Evolutionary conservation across 1,140 invertebrate genomes (phyloP), one percentile per base, ranked within the genome.

Genomic region (Hylaeus anthracinus): DNA sequence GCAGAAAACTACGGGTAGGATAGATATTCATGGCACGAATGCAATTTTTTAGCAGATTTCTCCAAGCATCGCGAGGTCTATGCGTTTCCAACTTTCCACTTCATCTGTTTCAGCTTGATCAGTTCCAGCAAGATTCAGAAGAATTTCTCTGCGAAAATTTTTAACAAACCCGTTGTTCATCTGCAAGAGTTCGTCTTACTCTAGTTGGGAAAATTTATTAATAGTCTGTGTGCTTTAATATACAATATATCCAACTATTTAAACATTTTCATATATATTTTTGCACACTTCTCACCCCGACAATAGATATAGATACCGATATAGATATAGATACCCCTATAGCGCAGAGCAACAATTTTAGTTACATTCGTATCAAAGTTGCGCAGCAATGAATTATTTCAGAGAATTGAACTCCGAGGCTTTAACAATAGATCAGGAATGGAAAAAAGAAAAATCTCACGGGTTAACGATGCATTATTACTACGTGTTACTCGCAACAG

Each of bases 401-500:
- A 26, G 2, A 10, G 45, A 10, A 3, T 53, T 8, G 37, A 75
- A 48, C 14, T 43, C 41, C 10, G 12, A 15, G 39, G 15, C 3
- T 5, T 15, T 39, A 45, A 43, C 39, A 4, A 14, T 75, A 55
- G 48, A n/a, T 5, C 15, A 45, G 10, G 15, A 65, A 66, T 75
- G 45, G 56, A 26, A 71, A 26, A 61, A 55, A 61, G 45, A 41
- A 61, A 53, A n/a, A 64, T 75, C 53, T 26, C n/a, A 3, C 6
- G 26, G 61, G 60, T 15, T 45, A 12, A 61, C 45, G 75, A 71
- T 78, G 41, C n/a, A 65, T 79, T 64, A 79, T 79, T 65, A 77
- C 60, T 79, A 60, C 65, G 51, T 72, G 86, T 84, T 86, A 82
- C 74, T 77, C 81, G 71, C 73, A 88, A 86, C 79, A 75, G 39